Percentiles rank a stretch among this genome's conserved stretches.
These are phyloP conservation scores for Gibbula magus DNA, from an alignment of 2,888 invertebrate species.

Conservation along the genomic window DNA sequence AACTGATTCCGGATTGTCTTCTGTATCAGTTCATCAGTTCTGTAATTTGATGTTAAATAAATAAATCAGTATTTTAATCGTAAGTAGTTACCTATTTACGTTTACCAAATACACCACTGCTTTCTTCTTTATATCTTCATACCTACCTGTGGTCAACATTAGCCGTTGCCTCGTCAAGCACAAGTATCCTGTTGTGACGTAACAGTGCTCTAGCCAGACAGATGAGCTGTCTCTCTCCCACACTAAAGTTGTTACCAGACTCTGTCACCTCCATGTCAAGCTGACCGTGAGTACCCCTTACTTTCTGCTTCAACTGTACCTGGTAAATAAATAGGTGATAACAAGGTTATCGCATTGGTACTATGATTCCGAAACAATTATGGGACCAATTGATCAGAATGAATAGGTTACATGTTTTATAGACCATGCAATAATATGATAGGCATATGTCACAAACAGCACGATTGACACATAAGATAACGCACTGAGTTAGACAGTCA, in stretches of 20 bases:
- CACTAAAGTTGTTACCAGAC: constrained; percentile 48
- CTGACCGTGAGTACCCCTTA: constrained; percentile 51
- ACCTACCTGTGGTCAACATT: constrained; percentile 9
- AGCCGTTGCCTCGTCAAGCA: constrained; percentile 37
- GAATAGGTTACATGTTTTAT: too few species aligned
- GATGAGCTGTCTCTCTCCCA: constrained; percentile 55
- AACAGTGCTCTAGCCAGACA: constrained; percentile 61
- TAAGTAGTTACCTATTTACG: too few species aligned
- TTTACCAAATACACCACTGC: too few species aligned
- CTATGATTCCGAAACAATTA: too few species aligned
- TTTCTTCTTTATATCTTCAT: too few species aligned
- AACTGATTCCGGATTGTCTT: constrained; percentile 87
- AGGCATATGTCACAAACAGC: too few species aligned
- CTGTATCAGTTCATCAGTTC: constrained; percentile 90
- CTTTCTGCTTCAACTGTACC: constrained; percentile 57
- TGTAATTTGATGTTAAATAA: constrained; percentile 24
- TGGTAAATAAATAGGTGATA: constrained; percentile 1
- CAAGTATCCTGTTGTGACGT: constrained; percentile 60
- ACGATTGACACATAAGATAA: too few species aligned
- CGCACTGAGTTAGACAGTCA: too few species aligned
- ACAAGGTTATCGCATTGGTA: too few species aligned
- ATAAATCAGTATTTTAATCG: too few species aligned
- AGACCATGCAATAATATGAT: too few species aligned
- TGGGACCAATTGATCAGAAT: too few species aligned
- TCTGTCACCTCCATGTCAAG: constrained; percentile 54